Conservation (phyloP, 1,140 invertebrate species). For the Limonius californicus region DNA sequence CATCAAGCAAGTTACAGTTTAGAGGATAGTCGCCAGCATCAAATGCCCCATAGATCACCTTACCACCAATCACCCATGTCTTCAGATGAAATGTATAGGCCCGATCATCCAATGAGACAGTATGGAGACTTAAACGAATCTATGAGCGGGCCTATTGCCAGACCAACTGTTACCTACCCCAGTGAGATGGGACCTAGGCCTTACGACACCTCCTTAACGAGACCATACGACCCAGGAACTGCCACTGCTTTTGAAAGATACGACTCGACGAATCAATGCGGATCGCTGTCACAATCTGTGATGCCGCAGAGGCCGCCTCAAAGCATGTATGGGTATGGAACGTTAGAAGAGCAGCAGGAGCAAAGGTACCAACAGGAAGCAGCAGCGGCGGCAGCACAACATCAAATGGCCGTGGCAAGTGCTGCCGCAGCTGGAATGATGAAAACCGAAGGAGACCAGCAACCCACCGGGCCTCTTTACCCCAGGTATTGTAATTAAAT, state of each 20-base stretch:
- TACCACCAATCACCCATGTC: slow-evolving; percentile 58
- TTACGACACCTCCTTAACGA: slow-evolving; percentile 48
- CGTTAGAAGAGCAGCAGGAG: slow-evolving; percentile 53
- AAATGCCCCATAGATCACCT: slow-evolving; percentile 59
- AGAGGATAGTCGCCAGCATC: slow-evolving; percentile 45
- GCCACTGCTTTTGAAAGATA: slow-evolving; percentile 67
- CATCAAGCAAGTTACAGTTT: slow-evolving; percentile 50
- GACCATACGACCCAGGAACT: slow-evolving; percentile 57
- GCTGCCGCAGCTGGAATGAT: slow-evolving; percentile 54
- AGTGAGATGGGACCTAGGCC: slow-evolving; percentile 53
- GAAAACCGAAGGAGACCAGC: slow-evolving; percentile 61
- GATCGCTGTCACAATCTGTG: slow-evolving; percentile 55
- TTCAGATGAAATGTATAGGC: slow-evolving; percentile 51
- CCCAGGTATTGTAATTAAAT: slow-evolving; percentile 56
- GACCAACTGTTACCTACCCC: slow-evolving; percentile 61
- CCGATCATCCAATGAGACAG: slow-evolving; percentile 45
- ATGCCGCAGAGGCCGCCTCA: slow-evolving; percentile 53
- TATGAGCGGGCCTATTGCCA: slow-evolving; percentile 49
- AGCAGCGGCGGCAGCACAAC: slow-evolving; percentile 53
- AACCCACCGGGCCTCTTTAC: slow-evolving; percentile 62
- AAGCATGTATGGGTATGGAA: slow-evolving; percentile 53
- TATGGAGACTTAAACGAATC: slow-evolving; percentile 52
- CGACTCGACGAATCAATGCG: slow-evolving; percentile 50
- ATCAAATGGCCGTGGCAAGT: slow-evolving; percentile 58
- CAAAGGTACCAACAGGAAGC: slow-evolving; percentile 61